These are phyloP conservation scores for Chaenodraco wilsoni DNA, from an alignment of 2,797 vertebrate species.

Conservation along the genomic window DNA sequence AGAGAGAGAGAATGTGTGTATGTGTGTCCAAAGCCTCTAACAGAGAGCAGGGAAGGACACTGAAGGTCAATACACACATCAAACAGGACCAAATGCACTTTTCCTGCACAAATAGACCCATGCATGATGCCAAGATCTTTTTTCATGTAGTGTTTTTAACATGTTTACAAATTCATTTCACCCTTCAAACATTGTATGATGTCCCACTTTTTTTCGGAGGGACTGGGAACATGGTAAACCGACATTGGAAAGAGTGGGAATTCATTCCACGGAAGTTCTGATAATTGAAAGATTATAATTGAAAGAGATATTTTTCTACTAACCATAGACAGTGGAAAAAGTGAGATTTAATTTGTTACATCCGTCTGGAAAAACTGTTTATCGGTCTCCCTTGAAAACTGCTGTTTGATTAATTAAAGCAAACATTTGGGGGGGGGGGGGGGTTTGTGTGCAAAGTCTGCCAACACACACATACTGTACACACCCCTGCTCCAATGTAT, in stretches of 20 bases:
- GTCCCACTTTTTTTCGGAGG: background rate
- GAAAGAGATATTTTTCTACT: background rate
- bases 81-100: conserved; percentile 20
- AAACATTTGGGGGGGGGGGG: too few species aligned
- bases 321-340: background rate
- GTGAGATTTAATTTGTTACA: background rate
- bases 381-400: background rate
- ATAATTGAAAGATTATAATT: conserved; percentile 3
- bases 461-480: too few species aligned
- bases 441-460: too few species aligned
- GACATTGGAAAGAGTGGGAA: background rate
- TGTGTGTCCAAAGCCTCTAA: conserved; percentile 16
- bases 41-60: conserved; percentile 50
- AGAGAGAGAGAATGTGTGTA: conserved; percentile 18
- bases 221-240: background rate
- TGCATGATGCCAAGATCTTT: background rate
- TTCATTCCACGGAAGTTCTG: background rate
- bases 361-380: background rate
- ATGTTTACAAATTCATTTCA: conserved; percentile 21
- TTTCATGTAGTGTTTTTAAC: conserved; percentile 10
- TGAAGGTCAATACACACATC: conserved; percentile 53
- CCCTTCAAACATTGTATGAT: conserved; percentile 3
- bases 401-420: background rate
- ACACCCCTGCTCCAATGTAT: too few species aligned
- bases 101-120: conserved; percentile 4